Evolutionary conservation across 2,113 vertebrate genomes (phyloP).

Genomic region (Antennarius striatus): DNA sequence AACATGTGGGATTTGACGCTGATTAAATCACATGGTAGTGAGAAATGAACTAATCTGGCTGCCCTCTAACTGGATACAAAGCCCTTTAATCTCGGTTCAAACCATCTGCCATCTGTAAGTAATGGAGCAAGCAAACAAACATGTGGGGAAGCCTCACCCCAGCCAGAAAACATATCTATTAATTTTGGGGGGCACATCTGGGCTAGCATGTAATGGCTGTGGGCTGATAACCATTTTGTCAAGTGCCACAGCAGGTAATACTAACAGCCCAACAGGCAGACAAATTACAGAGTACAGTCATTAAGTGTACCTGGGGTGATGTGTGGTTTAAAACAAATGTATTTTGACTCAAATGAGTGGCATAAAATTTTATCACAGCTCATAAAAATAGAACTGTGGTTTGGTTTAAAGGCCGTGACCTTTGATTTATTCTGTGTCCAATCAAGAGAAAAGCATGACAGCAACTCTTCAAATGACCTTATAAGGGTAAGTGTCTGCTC

Average conservation of each 20-base stretch:
- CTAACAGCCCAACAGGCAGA: conserved; percentile 26
- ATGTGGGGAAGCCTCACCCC: conserved; percentile 65
- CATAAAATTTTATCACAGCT: conserved; percentile 46
- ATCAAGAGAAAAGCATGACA: not conserved
- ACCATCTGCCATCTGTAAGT: conserved; percentile 62
- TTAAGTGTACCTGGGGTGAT: conserved; percentile 11
- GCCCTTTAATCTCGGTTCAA: conserved; percentile 62
- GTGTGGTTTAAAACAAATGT: conserved; percentile 11
- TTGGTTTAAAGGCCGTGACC: conserved; percentile 41
- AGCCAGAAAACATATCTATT: conserved; percentile 60
- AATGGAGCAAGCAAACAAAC: conserved; percentile 64
- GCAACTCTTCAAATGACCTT: conserved; percentile 25
- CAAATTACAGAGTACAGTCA: conserved; percentile 33
- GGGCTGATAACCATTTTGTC: conserved; percentile 56
- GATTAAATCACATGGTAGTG: conserved; percentile 46
- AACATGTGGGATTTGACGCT: conserved; percentile 26
- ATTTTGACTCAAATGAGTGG: conserved; percentile 26
- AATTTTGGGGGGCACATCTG: conserved; percentile 58
- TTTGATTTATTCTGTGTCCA: conserved; percentile 38
- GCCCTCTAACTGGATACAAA: conserved; percentile 48
- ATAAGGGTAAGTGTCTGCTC: not conserved
- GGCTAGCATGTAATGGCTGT: conserved; percentile 33
- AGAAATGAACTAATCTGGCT: conserved; percentile 49
- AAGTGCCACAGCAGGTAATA: conserved; percentile 28
- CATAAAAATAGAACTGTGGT: conserved; percentile 57